Base-by-base conservation (phyloP, 2,113 vertebrate species). In the Poeciliopsis retropinna region DNA sequence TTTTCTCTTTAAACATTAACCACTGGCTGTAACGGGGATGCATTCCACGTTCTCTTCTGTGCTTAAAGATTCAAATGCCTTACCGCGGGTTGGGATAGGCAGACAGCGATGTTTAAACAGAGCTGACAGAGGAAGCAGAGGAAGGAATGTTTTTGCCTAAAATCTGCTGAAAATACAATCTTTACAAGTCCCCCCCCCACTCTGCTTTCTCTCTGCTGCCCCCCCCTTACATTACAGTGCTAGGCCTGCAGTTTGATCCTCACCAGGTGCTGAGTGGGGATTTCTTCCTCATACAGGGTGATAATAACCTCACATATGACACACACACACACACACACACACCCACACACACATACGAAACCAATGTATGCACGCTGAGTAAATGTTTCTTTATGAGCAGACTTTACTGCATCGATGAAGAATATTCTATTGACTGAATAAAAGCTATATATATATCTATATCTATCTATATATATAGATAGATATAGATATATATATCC, bases 1-100 rank as follows among this genome's bases (percentile, higher is more conserved):
- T 95, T 94, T 87, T 92, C 96, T 97, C 92, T 95, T 98, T 97
- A 98, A 97, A 97, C 95, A 97, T 98, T 97, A 96, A 98, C 96
- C 95, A 89, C 51, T 63, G 61, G 90, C 94, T 94, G 93, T 94
- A 94, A 95, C 95, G 85, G 75, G 84, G 90, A 94, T 92, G 91
- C 90, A 90, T 92, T 92, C 76, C 78, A 81, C 86, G 82, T 67
- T 76, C 92, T 85, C 8, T 54, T 73, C 70, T 70, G 94, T 90
- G 88, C 82, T 75, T 72, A 92, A 88, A 94, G 87, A 94, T 94
- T 96, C 92, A 86, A 90, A 91, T 81, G 92, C 92, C 90, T 57
- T n/a, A 57, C 78, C 67, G 78, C 90, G 88, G 85, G 67, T 88
- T 63, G 79, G 91, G 86, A 90, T 87, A 91, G 88, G 28, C 67